Base-by-base conservation (phyloP, 2,888 invertebrate species). In the Orthonychiurus folsomi region DNA sequence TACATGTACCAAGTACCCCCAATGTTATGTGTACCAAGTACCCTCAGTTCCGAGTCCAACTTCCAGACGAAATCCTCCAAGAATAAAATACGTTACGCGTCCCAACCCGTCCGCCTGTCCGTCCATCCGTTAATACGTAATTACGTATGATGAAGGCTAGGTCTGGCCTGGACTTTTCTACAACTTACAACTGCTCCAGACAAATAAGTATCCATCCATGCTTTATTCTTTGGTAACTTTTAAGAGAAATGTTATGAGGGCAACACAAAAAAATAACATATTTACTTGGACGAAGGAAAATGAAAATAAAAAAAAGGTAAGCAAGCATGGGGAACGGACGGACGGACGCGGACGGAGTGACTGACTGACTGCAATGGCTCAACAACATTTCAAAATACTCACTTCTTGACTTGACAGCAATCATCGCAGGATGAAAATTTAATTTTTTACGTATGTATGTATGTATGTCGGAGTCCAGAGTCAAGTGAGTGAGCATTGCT, bases 331-430 rank as follows among this genome's bases (percentile, higher is more conserved):
- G 37, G 15, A 37, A 37, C 37, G 15, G 15, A 37, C 5, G 15
- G 15, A 37, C 5, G 37, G 5, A 37, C 37, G 37, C 5, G 37
- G 9, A 15, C 37, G 37, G 37, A 9, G 37, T 15, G 9, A 37
- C 37, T n/a, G 3, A 12, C 24, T 55, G 20, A n/a, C 3, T 9
- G 26, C 56, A 20, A 26, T 27, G 63, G 66, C 68, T 69, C 69
- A 68, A 71, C 69, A 71, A 71, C 71, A 69, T 71, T 71, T 71
- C 71, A 71, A 71, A 71, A 67, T 65, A 61, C 37, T 37, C 37
- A 37, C 37, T 37, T 37, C 64, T 67, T 71, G 71, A 71, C 69
- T 66, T 69, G 71, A 71, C 71, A 69, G 69, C 65, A 67, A 66
- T 69, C 69, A 71, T 71, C 69, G 67, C 66, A 60, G 60, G 52